Conservation (phyloP, 2,797 vertebrate genomes). For the Sebastiscus albofasciatus region DNA sequence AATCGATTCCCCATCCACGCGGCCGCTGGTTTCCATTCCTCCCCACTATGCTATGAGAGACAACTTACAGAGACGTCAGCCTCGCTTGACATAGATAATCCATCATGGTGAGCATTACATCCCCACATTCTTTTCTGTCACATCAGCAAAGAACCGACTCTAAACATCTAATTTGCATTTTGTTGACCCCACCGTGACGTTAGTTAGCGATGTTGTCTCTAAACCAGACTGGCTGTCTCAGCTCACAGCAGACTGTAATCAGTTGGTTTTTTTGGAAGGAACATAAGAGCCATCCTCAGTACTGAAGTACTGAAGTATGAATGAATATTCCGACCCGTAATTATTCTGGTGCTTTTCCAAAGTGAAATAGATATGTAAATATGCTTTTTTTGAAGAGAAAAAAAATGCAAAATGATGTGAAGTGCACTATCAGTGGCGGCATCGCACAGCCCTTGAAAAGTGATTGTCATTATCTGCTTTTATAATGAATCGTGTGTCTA, state of each 20-base stretch:
- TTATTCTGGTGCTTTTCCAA: not conserved
- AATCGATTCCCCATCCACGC: slow-evolving; percentile 35
- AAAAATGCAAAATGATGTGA: not conserved
- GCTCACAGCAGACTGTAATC: slow-evolving; percentile 22
- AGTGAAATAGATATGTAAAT: not conserved
- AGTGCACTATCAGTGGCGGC: not conserved
- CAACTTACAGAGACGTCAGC: not conserved
- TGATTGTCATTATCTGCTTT: slow-evolving; percentile 29
- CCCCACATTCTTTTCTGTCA: not conserved
- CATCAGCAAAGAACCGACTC: slow-evolving; percentile 3
- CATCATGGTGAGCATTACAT: slow-evolving; percentile 12
- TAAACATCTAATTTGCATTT: slow-evolving; percentile 28
- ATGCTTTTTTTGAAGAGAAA: not conserved
- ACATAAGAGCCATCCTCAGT: not conserved
- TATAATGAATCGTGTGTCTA: slow-evolving; percentile 25
- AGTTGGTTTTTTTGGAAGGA: slow-evolving; percentile 21
- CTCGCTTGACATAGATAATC: slow-evolving; percentile 13
- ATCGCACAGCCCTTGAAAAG: not conserved
- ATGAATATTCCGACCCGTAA: slow-evolving; percentile 6
- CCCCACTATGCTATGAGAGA: not conserved
- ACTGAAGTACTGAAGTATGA: not conserved
- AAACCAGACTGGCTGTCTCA: not conserved
- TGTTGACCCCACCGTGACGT: slow-evolving; percentile 10
- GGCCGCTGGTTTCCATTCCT: slow-evolving; percentile 4
- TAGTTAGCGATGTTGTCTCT: not conserved